Evolutionary conservation across 2,113 vertebrate genomes (phyloP).

Genomic region (Chloropsis cyanopogon): DNA sequence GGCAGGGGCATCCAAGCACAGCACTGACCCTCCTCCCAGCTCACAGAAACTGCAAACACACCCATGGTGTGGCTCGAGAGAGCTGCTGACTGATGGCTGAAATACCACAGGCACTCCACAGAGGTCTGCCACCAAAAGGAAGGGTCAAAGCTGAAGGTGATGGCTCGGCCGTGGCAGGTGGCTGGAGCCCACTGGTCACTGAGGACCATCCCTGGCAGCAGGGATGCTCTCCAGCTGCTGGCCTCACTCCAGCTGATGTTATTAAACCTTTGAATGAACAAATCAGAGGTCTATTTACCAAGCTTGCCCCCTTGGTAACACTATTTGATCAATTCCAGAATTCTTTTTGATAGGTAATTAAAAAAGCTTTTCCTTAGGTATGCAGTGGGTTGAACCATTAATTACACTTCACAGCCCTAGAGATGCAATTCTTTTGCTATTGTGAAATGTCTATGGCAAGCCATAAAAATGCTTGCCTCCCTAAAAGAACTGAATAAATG

Average conservation of each 20-base stretch:
- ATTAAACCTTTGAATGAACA: conserved; percentile 39
- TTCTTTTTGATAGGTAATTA: conserved; percentile 63
- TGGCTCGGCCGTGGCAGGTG: rapidly evolving
- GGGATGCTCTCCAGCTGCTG: background rate
- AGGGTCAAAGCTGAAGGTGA: background rate
- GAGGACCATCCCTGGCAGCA: background rate
- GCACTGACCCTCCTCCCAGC: background rate
- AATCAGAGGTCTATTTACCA: conserved; percentile 43
- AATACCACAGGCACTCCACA: rapidly evolving
- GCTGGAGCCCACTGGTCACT: background rate
- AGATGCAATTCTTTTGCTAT: conserved; percentile 54
- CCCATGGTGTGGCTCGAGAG: rapidly evolving
- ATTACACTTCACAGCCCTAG: conserved; percentile 46
- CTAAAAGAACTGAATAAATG: conserved; percentile 48
- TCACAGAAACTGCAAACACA: background rate
- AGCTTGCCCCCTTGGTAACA: conserved; percentile 7
- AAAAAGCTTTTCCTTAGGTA: conserved; percentile 58
- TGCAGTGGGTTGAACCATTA: conserved; percentile 30
- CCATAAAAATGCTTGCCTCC: background rate
- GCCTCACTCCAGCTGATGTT: background rate
- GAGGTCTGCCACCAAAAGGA: background rate
- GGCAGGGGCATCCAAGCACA: background rate
- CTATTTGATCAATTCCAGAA: conserved; percentile 44
- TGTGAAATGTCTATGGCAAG: conserved; percentile 42
- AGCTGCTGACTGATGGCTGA: background rate